Percentiles rank a stretch among this genome's conserved stretches.
phyloP scores from a whole-genome alignment of 2,888 invertebrate species.

The Linhomoeus sp. region DNA sequence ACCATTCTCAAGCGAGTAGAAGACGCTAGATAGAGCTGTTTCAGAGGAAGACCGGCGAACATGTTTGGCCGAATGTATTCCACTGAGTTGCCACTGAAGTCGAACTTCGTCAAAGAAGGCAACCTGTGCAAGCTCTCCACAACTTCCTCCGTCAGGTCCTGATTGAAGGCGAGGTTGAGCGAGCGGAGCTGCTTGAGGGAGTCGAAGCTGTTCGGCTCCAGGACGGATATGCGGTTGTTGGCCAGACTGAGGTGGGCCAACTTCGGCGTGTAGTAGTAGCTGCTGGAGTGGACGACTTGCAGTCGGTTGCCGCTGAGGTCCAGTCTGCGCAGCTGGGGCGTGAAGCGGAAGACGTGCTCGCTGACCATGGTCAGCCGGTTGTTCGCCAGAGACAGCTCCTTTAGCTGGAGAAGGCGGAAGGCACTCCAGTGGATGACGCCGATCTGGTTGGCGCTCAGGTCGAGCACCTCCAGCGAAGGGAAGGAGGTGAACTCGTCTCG shows the following conservation, averaged over 20 bases:
- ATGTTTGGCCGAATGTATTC: too few species aligned
- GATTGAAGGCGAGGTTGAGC: too few species aligned
- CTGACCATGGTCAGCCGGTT: conserved; percentile 1
- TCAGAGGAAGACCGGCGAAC: too few species aligned
- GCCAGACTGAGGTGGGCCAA: conserved; percentile 2
- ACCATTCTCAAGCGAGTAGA: too few species aligned
- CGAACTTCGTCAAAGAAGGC: too few species aligned
- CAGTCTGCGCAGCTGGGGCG: conserved; percentile 1
- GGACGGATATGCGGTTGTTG: background rate
- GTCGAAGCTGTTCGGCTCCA: background rate
- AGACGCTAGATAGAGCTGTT: too few species aligned
- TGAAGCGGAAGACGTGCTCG: conserved; percentile 6
- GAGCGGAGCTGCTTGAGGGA: too few species aligned
- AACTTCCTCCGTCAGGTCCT: too few species aligned
- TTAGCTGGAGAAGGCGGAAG: conserved; percentile 2
- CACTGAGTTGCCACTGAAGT: too few species aligned
- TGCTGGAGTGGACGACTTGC: background rate
- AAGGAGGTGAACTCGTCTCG: conserved; percentile 4
- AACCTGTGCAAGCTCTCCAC: too few species aligned
- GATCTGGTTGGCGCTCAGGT: conserved; percentile 2
- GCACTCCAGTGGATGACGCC: background rate
- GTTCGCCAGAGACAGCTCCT: background rate
- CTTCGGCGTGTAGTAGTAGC: conserved; percentile 1
- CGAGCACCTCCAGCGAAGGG: conserved; percentile 1
- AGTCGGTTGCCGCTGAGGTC: conserved; percentile 3